Conservation (phyloP, 2,888 invertebrate genomes). For the Synanthedon formicaeformis region DNA sequence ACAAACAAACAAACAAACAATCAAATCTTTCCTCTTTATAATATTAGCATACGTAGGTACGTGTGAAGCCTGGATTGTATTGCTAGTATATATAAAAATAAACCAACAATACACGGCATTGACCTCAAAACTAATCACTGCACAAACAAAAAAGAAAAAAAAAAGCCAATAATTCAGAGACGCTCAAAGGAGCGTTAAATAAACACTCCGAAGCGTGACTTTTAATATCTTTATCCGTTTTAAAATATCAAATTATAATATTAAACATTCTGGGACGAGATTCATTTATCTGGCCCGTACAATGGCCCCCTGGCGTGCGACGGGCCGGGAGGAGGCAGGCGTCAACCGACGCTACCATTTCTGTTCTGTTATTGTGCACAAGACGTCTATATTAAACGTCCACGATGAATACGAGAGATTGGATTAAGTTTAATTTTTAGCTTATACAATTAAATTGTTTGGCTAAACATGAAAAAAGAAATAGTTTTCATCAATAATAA, state of each 20-base stretch:
- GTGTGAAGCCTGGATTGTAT: too few species aligned
- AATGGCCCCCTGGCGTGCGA: slow-evolving; percentile 40
- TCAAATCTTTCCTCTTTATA: too few species aligned
- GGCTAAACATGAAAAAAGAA: too few species aligned
- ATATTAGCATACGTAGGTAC: too few species aligned
- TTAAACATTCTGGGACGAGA: slow-evolving; percentile 52
- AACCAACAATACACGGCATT: slow-evolving; percentile 6
- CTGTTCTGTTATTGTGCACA: slow-evolving; percentile 5
- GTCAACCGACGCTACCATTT: slow-evolving; percentile 9
- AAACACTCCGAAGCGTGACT: slow-evolving; percentile 64
- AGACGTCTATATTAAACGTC: background rate
- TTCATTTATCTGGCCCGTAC: slow-evolving; percentile 57
- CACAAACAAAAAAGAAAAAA: slow-evolving; percentile 13
- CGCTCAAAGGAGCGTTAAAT: slow-evolving; percentile 50
- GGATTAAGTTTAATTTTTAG: background rate
- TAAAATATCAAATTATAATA: slow-evolving; percentile 71
- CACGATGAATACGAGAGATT: background rate
- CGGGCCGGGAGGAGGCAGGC: slow-evolving; percentile 2
- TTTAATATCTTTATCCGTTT: slow-evolving; percentile 68
- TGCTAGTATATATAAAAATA: background rate
- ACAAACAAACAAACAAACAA: too few species aligned
- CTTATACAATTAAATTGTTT: background rate
- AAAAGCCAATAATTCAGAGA: slow-evolving; percentile 44
- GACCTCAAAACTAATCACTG: slow-evolving; percentile 21
- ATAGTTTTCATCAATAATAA: too few species aligned